phyloP scores from a whole-genome alignment of 2,797 vertebrate genomes.

The Thamnophis elegans region DNA sequence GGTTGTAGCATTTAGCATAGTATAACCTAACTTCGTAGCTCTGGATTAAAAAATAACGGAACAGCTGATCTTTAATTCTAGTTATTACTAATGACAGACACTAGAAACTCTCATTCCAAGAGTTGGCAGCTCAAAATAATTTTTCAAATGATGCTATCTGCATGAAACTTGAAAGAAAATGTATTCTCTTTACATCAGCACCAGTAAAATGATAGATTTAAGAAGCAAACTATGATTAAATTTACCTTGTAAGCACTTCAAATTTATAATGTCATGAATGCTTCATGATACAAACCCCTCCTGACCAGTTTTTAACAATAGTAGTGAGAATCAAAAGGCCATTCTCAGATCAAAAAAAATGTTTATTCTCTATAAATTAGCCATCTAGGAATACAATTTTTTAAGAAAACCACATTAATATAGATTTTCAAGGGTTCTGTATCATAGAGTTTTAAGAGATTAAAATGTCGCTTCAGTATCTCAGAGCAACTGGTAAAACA shows the following conservation, averaged over 20 bases:
- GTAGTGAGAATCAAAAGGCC: not conserved
- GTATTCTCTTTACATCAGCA: not conserved
- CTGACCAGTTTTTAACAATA: not conserved
- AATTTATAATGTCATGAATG: slow-evolving; percentile 15
- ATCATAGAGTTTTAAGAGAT: not conserved
- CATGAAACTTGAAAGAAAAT: not conserved
- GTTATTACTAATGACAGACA: not conserved
- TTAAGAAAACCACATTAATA: not conserved
- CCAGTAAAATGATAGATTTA: not conserved
- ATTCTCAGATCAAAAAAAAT: not conserved
- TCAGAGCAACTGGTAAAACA: not conserved
- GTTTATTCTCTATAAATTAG: not conserved
- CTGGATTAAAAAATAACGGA: not conserved
- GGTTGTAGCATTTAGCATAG: not conserved
- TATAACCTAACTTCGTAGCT: not conserved
- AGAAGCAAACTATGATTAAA: slow-evolving; percentile 19
- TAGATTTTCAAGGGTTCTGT: not conserved
- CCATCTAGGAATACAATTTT: not conserved
- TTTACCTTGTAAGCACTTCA: not conserved
- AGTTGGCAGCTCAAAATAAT: not conserved
- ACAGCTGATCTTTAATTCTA: not conserved
- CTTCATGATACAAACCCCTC: slow-evolving; percentile 12
- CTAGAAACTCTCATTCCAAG: not conserved
- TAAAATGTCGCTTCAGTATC: not conserved
- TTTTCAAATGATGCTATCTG: not conserved